These are phyloP conservation scores for Cryptus viduatorius DNA, from an alignment of 2,888 invertebrate genomes.

Conservation along the genomic window DNA sequence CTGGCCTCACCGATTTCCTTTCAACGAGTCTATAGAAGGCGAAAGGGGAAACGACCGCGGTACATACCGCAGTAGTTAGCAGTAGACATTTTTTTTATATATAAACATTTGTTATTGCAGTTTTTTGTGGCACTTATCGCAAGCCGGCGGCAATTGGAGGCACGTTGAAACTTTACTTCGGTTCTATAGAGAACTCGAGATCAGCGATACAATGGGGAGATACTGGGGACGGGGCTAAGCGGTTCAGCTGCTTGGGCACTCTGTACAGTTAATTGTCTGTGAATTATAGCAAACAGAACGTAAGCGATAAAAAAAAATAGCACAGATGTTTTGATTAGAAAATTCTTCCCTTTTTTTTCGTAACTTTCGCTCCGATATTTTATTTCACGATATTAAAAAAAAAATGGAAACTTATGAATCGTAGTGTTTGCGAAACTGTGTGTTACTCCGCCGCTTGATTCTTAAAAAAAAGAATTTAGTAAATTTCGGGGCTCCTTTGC, in stretches of 20 bases:
- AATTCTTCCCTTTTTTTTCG: not conserved
- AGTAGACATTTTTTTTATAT: not conserved
- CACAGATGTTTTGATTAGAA: not conserved
- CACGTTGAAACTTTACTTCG: not conserved
- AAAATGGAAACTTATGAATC: too few relatives aligned
- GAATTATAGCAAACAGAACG: not conserved
- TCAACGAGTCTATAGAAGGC: constrained; percentile 45
- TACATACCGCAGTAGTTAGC: constrained; percentile 11
- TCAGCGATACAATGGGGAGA: not conserved
- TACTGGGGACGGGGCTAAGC: not conserved
- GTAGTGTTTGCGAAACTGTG: too few relatives aligned
- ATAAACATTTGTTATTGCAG: constrained; percentile 1
- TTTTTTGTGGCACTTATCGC: constrained; percentile 9
- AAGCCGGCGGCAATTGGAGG: not conserved
- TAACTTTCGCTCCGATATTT: not conserved
- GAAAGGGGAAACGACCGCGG: constrained; percentile 57
- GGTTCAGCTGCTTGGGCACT: not conserved
- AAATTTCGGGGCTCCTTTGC: constrained; percentile 10
- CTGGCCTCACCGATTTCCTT: constrained; percentile 44
- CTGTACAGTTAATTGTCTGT: constrained; percentile 2
- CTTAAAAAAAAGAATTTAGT: not conserved
- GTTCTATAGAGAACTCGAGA: not conserved
- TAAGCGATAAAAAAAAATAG: not conserved
- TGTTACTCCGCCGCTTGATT: not conserved
- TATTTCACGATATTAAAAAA: not conserved